Conservation (phyloP, 1,140 invertebrate species). For the Lasioglossum baleicum region DNA sequence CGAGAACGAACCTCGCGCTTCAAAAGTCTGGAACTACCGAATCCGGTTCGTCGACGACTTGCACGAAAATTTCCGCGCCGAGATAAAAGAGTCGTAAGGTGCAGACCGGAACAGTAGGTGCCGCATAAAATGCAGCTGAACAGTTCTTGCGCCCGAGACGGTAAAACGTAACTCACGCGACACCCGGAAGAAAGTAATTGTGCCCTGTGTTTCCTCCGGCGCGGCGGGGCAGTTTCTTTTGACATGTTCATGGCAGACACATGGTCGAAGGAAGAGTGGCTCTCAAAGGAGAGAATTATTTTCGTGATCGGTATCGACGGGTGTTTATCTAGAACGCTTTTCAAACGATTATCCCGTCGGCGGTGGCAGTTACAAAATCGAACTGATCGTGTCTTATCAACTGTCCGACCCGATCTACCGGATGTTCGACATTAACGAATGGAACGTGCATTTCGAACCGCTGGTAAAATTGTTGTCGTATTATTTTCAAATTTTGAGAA, state of each 20-base stretch:
- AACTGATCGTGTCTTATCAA: too few relatives aligned
- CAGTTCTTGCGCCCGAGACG: constrained; percentile 30
- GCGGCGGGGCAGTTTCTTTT: constrained; percentile 6
- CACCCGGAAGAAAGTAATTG: constrained; percentile 29
- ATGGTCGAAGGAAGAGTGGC: too few relatives aligned
- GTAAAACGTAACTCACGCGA: constrained; percentile 36
- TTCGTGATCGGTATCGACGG: too few relatives aligned
- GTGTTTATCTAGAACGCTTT: too few relatives aligned
- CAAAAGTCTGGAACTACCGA: neutral
- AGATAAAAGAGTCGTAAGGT: constrained; percentile 32
- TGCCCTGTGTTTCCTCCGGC: constrained; percentile 17
- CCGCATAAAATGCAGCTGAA: constrained; percentile 30
- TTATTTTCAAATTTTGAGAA: too few relatives aligned
- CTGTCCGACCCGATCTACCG: too few relatives aligned
- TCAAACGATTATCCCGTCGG: too few relatives aligned
- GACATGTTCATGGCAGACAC: constrained; percentile 17
- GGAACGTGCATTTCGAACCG: too few relatives aligned
- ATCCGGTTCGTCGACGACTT: neutral
- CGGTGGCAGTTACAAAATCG: too few relatives aligned
- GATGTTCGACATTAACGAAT: too few relatives aligned
- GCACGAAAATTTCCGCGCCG: constrained; percentile 21
- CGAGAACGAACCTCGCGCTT: neutral
- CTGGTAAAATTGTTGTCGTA: too few relatives aligned
- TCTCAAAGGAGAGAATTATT: too few relatives aligned
- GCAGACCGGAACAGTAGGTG: constrained; percentile 4